Evolutionary conservation across 2,797 vertebrate species (phyloP).

Genomic region (Sibirionetta formosa): DNA sequence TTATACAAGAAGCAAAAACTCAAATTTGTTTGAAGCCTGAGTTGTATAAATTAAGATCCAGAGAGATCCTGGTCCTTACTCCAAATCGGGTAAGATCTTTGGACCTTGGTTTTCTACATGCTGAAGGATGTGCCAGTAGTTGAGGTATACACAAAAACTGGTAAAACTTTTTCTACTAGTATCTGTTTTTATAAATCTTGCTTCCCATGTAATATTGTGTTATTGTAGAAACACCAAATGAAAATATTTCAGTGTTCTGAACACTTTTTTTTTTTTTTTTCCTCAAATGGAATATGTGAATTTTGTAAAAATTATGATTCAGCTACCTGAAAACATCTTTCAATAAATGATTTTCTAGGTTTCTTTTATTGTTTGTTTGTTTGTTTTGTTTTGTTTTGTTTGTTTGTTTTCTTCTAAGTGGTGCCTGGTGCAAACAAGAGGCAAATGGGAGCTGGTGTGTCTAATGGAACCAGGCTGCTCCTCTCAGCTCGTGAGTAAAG

Average conservation of each 20-base stretch:
- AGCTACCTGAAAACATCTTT: neutral
- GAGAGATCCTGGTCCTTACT: neutral
- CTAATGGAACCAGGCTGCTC: constrained; percentile 20
- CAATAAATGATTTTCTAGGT: neutral
- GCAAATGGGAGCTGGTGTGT: neutral
- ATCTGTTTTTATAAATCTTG: neutral
- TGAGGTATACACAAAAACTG: neutral
- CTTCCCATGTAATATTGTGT: neutral
- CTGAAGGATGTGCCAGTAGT: neutral
- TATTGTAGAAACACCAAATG: neutral
- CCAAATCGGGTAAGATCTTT: neutral
- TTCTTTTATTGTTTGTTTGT: no score
- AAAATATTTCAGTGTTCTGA: neutral
- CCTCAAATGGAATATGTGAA: neutral
- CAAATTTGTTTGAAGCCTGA: neutral
- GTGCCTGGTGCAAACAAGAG: neutral
- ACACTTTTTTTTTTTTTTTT: neutral
- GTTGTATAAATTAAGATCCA: neutral
- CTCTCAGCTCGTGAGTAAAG: neutral
- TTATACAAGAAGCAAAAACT: neutral
- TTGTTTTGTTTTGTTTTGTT: no score
- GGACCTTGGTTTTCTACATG: neutral
- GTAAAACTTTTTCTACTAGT: neutral
- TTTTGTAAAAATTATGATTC: neutral
- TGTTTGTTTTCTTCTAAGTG: neutral